phyloP scores from a whole-genome alignment of 2,888 invertebrate genomes.

The Amphipyra tragopoginis region DNA sequence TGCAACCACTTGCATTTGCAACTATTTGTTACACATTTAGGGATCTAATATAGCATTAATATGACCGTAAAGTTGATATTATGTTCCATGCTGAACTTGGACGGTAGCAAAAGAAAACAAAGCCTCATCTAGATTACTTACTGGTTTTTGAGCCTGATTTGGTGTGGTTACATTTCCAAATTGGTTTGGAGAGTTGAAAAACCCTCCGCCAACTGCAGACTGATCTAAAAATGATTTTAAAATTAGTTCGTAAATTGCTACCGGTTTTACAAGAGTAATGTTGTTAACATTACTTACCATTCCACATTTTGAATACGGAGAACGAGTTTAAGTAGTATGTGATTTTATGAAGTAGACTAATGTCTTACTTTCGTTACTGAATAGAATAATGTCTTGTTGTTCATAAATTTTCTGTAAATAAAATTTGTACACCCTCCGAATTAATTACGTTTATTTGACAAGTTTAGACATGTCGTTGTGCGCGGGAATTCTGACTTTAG shows the following conservation, averaged over 20 bases:
- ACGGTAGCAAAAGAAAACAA: neutral
- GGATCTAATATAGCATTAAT: no score
- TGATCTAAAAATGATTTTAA: conserved; percentile 76
- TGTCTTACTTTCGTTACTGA: no score
- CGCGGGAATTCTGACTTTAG: no score
- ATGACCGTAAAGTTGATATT: no score
- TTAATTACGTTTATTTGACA: no score
- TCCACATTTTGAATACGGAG: conserved; percentile 77
- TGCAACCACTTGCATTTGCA: no score
- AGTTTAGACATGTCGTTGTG: no score
- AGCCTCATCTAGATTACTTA: conserved; percentile 55
- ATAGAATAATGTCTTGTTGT: neutral
- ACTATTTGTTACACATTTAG: no score
- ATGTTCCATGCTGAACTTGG: neutral
- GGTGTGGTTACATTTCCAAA: conserved; percentile 86
- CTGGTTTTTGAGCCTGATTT: conserved; percentile 81
- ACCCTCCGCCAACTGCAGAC: conserved; percentile 84
- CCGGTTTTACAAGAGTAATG: neutral
- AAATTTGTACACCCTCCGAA: no score
- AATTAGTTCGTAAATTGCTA: conserved; percentile 1
- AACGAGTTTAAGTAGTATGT: neutral
- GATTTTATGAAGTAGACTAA: neutral
- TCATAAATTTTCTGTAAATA: neutral
- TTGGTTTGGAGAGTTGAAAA: conserved; percentile 84
- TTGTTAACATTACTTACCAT: conserved; percentile 61